phyloP scores from a whole-genome alignment of 1,140 invertebrate genomes.

The Saccostrea glomerata region DNA sequence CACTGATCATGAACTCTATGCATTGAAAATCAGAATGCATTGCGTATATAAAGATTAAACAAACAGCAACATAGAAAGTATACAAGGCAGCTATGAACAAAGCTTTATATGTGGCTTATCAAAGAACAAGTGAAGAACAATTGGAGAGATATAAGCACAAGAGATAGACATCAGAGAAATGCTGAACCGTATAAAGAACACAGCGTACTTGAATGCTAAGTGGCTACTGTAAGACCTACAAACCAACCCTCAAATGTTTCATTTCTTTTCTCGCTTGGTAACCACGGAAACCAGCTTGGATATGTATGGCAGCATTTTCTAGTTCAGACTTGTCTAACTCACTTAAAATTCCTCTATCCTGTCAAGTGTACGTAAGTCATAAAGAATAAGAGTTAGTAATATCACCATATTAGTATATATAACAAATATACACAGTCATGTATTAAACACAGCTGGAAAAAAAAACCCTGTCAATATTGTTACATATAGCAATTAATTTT shows the following conservation, averaged over 20 bases:
- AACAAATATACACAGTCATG: background rate
- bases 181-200: no score
- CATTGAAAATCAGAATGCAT: background rate
- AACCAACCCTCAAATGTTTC: constrained; percentile 40
- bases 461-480: background rate
- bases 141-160: background rate
- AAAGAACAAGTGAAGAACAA: background rate
- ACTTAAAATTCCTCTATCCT: constrained; percentile 1
- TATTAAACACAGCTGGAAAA: background rate
- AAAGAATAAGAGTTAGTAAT: background rate
- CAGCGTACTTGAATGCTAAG: no score
- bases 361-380: background rate
- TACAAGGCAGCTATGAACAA: background rate
- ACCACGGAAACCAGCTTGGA: constrained; percentile 86
- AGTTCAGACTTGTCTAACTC: constrained; percentile 18
- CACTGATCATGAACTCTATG: background rate
- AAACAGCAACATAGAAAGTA: no score
- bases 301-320: constrained; percentile 81
- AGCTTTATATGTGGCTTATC: background rate
- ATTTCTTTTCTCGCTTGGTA: constrained; percentile 84
- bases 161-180: background rate
- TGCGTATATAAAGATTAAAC: no score
- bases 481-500: no score
- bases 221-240: background rate
- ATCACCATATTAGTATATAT: background rate